Evolutionary conservation across 2,113 vertebrate genomes (phyloP), one percentile per base, ranked within the genome.

Genomic region (Gyps fulvus): DNA sequence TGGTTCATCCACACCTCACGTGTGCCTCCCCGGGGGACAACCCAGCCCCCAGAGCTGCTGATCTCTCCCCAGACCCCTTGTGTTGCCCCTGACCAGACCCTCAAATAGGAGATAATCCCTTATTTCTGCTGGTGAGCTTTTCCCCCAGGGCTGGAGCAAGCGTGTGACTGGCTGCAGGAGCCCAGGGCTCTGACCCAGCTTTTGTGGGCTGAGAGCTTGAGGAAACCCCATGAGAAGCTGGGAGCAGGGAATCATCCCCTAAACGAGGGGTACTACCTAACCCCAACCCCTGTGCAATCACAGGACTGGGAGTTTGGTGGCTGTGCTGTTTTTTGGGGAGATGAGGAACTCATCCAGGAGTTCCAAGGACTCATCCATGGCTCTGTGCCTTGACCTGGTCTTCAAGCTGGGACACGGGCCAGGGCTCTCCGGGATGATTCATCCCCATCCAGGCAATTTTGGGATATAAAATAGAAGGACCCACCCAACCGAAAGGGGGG

Each of bases 321-420:
- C 10, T 3, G 3, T 0, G 2, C 11, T n/a, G 31, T 0, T 9
- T 58, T 67, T 36, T 2, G 10, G 15, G 63, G 54, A 32, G 63
- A 43, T 26, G 49, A 12, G 16, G 58, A 47, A 45, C 17, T 29
- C 29, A 27, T 20, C 55, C 49, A 26, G 19, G 66, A 55, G 18
- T 66, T 63, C 23, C 58, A 27, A 36, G 54, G 78, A 9, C 31
- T 42, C 6, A 1, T 29, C n/a, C 31, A 2, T 17, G 42, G 59
- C 69, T 66, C 36, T 3, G 3, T 0, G 29, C 19, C 50, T 65
- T 58, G 69, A 57, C 42, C 20, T 57, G 58, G 23, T 45, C 40
- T 81, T 54, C 49, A 45, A 34, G 16, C 23, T 57, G 34, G 76
- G 57, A 1, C 2, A 10, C 23, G 26, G 21, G 19, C 74, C 57